These are phyloP conservation scores for Formica exsecta DNA, from an alignment of 1,140 invertebrate genomes.

Conservation along the genomic window DNA sequence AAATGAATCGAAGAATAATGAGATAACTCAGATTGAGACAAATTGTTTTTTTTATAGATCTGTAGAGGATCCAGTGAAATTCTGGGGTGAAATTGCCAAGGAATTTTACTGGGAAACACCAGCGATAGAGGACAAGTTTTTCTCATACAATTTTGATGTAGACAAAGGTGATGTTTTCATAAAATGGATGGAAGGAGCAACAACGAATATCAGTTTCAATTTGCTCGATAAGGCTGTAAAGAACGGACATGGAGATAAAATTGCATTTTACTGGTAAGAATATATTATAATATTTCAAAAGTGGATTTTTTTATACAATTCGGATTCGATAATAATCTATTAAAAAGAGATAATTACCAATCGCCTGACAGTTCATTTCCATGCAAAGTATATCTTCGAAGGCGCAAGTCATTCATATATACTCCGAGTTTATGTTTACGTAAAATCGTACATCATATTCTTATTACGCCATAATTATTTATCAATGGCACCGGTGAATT, in stretches of 20 bases:
- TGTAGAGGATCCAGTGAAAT: conserved; percentile 93
- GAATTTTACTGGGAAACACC: conserved; percentile 96
- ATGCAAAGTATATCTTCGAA: conserved; percentile 75
- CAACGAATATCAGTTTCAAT: conserved; percentile 98
- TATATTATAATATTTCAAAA: too few relatives aligned
- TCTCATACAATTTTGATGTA: conserved; percentile 97
- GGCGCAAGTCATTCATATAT: conserved; percentile 77
- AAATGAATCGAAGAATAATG: neutral
- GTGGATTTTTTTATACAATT: neutral
- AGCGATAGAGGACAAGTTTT: conserved; percentile 91
- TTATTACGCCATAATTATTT: neutral
- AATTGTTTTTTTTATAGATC: conserved; percentile 86
- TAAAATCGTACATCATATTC: conserved; percentile 5
- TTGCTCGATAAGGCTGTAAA: conserved; percentile 96
- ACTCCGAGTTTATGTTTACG: conserved; percentile 4
- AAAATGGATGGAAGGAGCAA: conserved; percentile 97
- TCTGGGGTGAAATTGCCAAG: conserved; percentile 96
- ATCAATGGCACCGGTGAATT: neutral
- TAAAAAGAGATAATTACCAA: neutral
- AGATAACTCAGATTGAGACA: neutral
- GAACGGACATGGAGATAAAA: conserved; percentile 94
- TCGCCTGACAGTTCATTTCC: neutral
- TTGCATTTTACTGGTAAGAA: conserved; percentile 97
- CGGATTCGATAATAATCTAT: neutral
- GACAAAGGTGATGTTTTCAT: conserved; percentile 95